Base-by-base conservation (phyloP, 2,113 vertebrate species). In the Saguinus midas region DNA sequence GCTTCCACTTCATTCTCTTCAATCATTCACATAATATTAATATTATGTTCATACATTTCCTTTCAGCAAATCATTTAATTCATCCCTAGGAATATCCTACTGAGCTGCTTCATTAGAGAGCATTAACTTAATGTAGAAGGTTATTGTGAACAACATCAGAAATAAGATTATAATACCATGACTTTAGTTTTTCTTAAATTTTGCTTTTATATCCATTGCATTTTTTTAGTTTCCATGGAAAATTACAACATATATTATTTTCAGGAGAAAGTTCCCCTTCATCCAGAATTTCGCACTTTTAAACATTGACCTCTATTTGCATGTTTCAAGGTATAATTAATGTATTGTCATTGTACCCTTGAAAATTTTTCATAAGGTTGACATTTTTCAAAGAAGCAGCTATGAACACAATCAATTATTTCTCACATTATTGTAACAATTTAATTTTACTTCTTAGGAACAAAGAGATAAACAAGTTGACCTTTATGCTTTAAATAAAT, bases 401-500 rank as follows among this genome's bases (percentile, higher is more conserved):
- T 94, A 75, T 68, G 68, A 87, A 75, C 70, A 95, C 95, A 91
- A 84, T 97, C 82, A 88, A 90, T 88, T 97, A 90, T 97, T 93
- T 68, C 70, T 91, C 88, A 68, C 48, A 76, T 85, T 92, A 66
- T 68, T 91, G 92, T 48, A 94, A 90, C 37, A 96, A 93, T 92
- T 43, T 72, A 78, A 95, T 97, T 94, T 94, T 93, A 68, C 78
- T 91, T 94, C 87, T 87, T 78, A 87, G 81, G 84, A 97, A 92
- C 90, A 96, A 80, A 95, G 75, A 94, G 45, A 50, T 97, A 96
- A 97, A 95, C 81, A 95, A 84, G 72, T 85, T 97, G 93, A 94
- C 97, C 92, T 97, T 97, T 96, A 85, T 82, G 52, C 43, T 92
- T 96, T 80, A 72, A 96, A 92, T 66, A 89, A 95, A 81, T 93